Percentiles rank a stretch among this genome's conserved stretches.
phyloP scores from a whole-genome alignment of 2,888 invertebrate genomes.

The Drosophila sordidula region DNA sequence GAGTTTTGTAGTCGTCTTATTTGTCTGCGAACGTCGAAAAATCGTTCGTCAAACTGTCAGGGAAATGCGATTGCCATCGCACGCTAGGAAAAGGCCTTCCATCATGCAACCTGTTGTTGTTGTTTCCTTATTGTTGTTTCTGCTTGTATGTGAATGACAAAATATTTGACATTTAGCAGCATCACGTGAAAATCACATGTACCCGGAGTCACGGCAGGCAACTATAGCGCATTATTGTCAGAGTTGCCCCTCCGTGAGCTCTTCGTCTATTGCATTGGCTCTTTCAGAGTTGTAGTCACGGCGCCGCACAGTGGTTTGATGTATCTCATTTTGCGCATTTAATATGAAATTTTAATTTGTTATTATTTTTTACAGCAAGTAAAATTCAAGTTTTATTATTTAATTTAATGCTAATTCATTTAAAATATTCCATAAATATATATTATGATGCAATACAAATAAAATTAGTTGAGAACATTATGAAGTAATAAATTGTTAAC shows the following conservation, averaged over 20 bases:
- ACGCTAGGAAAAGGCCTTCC: slow-evolving; percentile 4
- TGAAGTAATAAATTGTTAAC: background rate
- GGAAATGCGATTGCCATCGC: slow-evolving; percentile 51
- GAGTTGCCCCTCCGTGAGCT: slow-evolving; percentile 15
- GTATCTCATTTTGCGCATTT: background rate
- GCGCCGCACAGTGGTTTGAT: background rate
- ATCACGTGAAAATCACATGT: slow-evolving; percentile 64
- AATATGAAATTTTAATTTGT: too few species aligned
- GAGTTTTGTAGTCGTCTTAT: slow-evolving; percentile 33
- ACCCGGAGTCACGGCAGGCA: slow-evolving; percentile 12
- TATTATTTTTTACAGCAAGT: too few species aligned
- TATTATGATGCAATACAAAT: too few species aligned
- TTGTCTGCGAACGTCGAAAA: slow-evolving; percentile 46
- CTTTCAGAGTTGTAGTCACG: slow-evolving; percentile 3
- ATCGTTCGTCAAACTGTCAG: slow-evolving; percentile 71
- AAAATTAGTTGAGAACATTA: too few species aligned
- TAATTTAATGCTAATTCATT: too few species aligned
- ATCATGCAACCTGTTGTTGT: slow-evolving; percentile 1
- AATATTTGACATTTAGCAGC: slow-evolving; percentile 78
- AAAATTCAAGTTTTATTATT: too few species aligned
- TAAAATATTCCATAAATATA: too few species aligned
- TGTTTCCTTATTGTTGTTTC: background rate
- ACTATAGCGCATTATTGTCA: slow-evolving; percentile 17
- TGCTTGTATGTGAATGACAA: slow-evolving; percentile 56
- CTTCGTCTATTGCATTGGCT: slow-evolving; percentile 3